A percentile compares a stretch with the other conserved stretches of the same genome.
These are phyloP conservation scores for Enhydra lutris DNA, from an alignment of 2,113 vertebrate genomes.

Conservation along the genomic window DNA sequence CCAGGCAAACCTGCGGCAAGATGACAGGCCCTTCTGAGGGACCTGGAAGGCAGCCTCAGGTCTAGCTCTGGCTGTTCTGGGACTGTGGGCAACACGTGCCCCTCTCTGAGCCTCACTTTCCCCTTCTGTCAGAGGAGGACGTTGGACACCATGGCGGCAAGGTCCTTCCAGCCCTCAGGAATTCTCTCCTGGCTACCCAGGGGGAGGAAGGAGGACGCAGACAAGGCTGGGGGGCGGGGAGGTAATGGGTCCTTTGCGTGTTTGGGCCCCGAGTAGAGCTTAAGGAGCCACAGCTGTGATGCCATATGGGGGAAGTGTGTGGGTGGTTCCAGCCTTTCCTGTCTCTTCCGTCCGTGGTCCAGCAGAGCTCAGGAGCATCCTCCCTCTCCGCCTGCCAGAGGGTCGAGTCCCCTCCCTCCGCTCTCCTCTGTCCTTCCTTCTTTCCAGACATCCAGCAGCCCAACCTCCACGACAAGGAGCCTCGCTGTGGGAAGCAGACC, in stretches of 20 bases:
- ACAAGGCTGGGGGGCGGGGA: too few species aligned
- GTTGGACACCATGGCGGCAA: accelerated
- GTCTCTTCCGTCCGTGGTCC: neutral
- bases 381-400: neutral
- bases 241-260: neutral
- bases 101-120: neutral
- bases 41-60: accelerated
- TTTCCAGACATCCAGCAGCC: neutral
- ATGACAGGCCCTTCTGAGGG: neutral
- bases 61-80: neutral
- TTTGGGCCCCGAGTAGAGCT: neutral
- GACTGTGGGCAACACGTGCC: too few species aligned
- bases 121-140: neutral
- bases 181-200: accelerated
- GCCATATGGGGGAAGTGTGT: neutral
- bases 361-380: neutral
- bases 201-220: neutral
- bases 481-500: neutral
- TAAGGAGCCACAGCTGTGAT: neutral
- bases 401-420: too few species aligned
- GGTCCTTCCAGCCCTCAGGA: neutral
- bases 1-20: accelerated
- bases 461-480: accelerated
- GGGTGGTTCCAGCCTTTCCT: neutral
- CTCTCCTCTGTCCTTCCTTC: neutral